phyloP scores from a whole-genome alignment of 2,888 invertebrate species.

The Pseudococcus jackbeardsleyi region DNA sequence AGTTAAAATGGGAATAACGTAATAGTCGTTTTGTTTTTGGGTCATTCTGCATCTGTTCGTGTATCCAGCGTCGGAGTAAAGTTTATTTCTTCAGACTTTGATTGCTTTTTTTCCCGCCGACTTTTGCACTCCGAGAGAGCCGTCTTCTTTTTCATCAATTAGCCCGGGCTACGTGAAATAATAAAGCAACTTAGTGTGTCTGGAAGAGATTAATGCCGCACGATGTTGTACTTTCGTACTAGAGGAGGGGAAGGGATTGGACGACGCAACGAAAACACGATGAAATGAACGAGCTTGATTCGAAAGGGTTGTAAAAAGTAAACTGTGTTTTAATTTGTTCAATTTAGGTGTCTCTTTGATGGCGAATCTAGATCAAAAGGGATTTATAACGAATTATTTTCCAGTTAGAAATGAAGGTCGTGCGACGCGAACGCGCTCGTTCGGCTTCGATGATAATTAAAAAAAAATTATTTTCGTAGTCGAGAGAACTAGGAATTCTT shows the following conservation, averaged over 20 bases:
- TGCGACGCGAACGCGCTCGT: neutral
- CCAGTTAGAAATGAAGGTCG: neutral
- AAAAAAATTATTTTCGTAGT: neutral
- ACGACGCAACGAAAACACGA: neutral
- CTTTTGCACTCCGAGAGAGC: neutral
- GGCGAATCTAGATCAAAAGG: slow-evolving; percentile 29
- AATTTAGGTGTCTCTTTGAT: slow-evolving; percentile 25
- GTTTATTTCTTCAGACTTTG: slow-evolving; percentile 34
- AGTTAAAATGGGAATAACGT: slow-evolving; percentile 6
- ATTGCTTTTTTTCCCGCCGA: slow-evolving; percentile 23
- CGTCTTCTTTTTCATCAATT: slow-evolving; percentile 43
- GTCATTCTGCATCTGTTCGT: slow-evolving; percentile 6
- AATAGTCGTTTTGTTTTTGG: slow-evolving; percentile 4
- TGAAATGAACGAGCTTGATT: neutral
- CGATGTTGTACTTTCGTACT: neutral
- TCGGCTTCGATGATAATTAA: neutral
- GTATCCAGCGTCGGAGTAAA: neutral
- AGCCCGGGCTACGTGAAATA: slow-evolving; percentile 40
- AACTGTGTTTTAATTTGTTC: slow-evolving; percentile 33
- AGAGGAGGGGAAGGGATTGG: neutral
- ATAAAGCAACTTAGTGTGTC: slow-evolving; percentile 35
- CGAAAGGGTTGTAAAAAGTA: neutral
- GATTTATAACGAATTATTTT: slow-evolving; percentile 35
- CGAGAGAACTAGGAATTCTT: neutral
- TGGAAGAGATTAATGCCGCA: slow-evolving; percentile 8